Evolutionary conservation across 2,113 vertebrate genomes (phyloP), one percentile per base, ranked within the genome.

Genomic region (Corythoichthys intestinalis): DNA sequence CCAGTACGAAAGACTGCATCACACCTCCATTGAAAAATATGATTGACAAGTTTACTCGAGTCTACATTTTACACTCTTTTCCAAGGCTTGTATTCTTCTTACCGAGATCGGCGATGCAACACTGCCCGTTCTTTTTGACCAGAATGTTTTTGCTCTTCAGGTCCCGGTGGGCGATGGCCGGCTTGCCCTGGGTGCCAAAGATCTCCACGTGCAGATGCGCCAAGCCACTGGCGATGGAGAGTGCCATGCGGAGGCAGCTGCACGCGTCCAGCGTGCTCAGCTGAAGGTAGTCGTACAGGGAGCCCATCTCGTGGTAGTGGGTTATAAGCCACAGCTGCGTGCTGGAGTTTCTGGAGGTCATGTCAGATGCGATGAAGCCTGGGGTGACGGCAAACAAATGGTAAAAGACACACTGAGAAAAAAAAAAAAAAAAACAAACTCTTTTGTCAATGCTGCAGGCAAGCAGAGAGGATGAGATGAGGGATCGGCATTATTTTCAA

Each of bases 71-170:
- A 44, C 41, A n/a, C 17, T 8, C n/a, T 4, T 4, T 6, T 4
- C 2, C 17, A 52, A 17, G 5, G 15, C 8, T 17, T 17, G 6
- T 41, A 8, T n/a, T 47, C 11, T 48, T 49, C 90, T 94, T 90
- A 99, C 96, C 97, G 3, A 99, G 86, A 80, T 99, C 97, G 2
- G 97, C 97, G 60, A 99, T 98, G 91, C 97, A 98, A 88, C 97
- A 98, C 86, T 99, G 97, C 2, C 96, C 96, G 0, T 97, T 99
- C 83, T 97, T 98, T 90, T 97, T 95, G 1, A 99, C 97, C 4
- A 99, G 88, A 86, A 99, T 94, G 64, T 99, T 99, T 88, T 98
- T 99, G 94, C 97, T 99, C 88, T 99, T 99, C 50, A 99, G 85
- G 90, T 99, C 97, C 53, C 97, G 89, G 66, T 99, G 97, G 38